These are phyloP conservation scores for Salvelinus alpinus DNA, from an alignment of 2,113 vertebrate species.

Conservation along the genomic window DNA sequence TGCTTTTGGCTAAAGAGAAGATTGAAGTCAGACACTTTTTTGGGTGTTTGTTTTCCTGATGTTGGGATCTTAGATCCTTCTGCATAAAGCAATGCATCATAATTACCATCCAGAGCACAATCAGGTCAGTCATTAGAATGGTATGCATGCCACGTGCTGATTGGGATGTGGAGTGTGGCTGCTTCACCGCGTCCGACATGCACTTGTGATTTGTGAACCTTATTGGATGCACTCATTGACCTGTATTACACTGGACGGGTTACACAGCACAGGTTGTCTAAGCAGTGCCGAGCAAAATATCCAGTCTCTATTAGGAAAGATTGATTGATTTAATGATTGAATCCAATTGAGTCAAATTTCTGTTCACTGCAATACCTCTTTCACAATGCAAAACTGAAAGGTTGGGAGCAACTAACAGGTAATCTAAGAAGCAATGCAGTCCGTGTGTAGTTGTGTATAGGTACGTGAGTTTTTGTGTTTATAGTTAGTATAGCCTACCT, in stretches of 20 bases:
- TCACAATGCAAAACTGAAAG: slow-evolving; percentile 1
- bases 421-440: neutral
- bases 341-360: neutral
- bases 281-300: neutral
- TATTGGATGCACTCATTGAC: neutral
- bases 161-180: neutral
- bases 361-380: neutral
- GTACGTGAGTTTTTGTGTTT: neutral
- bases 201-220: slow-evolving; percentile 13
- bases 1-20: neutral
- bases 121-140: slow-evolving; percentile 1
- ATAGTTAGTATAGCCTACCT: neutral
- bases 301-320: neutral
- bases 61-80: neutral
- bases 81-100: no score
- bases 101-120: neutral
- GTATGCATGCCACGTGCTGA: slow-evolving; percentile 4
- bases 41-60: neutral
- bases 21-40: no score
- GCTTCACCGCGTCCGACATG: neutral
- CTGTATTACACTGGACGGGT: neutral
- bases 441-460: neutral
- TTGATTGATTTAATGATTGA: no score
- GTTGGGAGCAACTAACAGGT: no score
- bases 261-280: neutral